phyloP scores from a whole-genome alignment of 2,888 invertebrate species.

The Aspidapion aeneum region DNA sequence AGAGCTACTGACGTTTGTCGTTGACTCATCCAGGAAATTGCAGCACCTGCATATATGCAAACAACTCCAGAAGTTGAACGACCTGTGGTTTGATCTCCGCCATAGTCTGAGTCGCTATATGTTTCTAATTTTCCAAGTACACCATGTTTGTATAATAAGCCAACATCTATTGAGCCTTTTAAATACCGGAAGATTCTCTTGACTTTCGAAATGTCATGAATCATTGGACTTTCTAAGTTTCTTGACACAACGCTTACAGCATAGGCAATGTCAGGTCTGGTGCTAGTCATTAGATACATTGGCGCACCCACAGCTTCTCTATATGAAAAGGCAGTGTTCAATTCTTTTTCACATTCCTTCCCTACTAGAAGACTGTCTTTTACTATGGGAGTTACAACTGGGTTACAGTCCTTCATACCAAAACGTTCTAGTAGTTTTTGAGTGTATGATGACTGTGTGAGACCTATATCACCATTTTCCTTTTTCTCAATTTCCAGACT shows the following conservation, averaged over 20 bases:
- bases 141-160: conserved; percentile 8
- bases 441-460: conserved; percentile 8
- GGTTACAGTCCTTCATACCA: too few relatives aligned
- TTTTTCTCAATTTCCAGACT: neutral
- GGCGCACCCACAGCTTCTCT: conserved; percentile 15
- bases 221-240: conserved; percentile 9
- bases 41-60: conserved; percentile 10
- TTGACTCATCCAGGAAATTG: conserved; percentile 13
- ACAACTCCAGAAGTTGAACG: conserved; percentile 10
- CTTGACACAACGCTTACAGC: conserved; percentile 12
- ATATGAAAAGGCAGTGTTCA: conserved; percentile 5
- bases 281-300: conserved; percentile 17
- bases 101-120: conserved; percentile 13
- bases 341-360: neutral
- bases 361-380: conserved; percentile 5
- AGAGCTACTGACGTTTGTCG: conserved; percentile 11
- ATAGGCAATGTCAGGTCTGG: conserved; percentile 16
- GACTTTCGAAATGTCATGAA: conserved; percentile 2
- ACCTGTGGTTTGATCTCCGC: conserved; percentile 6
- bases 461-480: conserved; percentile 6
- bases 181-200: conserved; percentile 13
- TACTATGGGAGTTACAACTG: conserved; percentile 4
- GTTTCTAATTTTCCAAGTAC: conserved; percentile 5
- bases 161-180: conserved; percentile 5
- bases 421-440: conserved; percentile 9